These are phyloP conservation scores for Chanos chanos DNA, from an alignment of 2,797 vertebrate genomes.

Conservation along the genomic window DNA sequence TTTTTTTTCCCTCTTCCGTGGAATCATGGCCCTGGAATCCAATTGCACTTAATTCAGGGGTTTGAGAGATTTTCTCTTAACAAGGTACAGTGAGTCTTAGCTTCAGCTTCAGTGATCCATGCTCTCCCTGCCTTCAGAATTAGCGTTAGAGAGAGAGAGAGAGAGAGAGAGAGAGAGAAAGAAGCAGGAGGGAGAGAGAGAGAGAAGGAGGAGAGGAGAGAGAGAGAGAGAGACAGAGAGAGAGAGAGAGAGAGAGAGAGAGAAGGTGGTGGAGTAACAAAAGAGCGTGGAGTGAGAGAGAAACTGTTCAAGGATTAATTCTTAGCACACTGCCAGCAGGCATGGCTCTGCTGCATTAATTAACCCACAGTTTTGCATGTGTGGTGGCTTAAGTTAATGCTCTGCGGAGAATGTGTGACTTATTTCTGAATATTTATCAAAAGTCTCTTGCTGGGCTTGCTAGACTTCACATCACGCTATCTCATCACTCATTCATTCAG, in stretches of 20 bases:
- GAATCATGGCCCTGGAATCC: too few relatives aligned
- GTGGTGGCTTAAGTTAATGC: not conserved
- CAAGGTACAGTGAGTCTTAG: slow-evolving; percentile 9
- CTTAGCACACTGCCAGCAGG: not conserved
- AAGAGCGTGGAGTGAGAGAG: not conserved
- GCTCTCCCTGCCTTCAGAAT: too few relatives aligned
- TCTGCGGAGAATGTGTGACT: not conserved
- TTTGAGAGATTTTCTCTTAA: too few relatives aligned
- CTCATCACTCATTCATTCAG: too few relatives aligned
- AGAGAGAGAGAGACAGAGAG: not conserved
- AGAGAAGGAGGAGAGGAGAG: too few relatives aligned
- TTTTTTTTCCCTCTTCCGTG: too few relatives aligned
- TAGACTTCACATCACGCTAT: too few relatives aligned
- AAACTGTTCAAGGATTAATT: not conserved
- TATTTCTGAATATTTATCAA: slow-evolving; percentile 3
- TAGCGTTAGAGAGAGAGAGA: too few relatives aligned
- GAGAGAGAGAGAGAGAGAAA: too few relatives aligned
- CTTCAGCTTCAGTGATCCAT: not conserved
- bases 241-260: not conserved
- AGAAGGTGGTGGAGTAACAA: not conserved
- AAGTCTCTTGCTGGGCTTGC: not conserved
- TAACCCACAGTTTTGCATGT: not conserved
- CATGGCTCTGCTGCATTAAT: slow-evolving; percentile 15
- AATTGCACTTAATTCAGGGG: too few relatives aligned
- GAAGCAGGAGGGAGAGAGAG: too few relatives aligned